Evolutionary conservation across 1,140 invertebrate genomes (phyloP).

Genomic region (Hydropsyche tenuis): DNA sequence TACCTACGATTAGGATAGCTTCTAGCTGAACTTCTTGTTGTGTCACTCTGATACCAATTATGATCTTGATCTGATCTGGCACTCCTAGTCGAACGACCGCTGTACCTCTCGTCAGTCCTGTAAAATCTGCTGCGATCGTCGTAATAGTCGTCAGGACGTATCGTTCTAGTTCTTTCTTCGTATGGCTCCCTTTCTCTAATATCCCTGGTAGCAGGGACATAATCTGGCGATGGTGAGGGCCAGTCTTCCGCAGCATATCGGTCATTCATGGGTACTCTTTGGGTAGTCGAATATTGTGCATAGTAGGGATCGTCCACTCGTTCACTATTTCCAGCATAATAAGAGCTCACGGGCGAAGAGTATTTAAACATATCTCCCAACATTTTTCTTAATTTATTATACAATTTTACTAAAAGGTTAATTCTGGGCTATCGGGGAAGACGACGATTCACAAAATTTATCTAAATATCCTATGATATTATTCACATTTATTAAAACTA

Average conservation of each 20-base stretch:
- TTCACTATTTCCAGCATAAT: constrained; percentile 47
- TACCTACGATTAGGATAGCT: constrained; percentile 35
- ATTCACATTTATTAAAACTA: constrained; percentile 13
- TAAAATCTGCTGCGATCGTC: constrained; percentile 47
- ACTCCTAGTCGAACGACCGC: constrained; percentile 45
- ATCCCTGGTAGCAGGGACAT: constrained; percentile 37
- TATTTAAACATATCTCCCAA: constrained; percentile 48
- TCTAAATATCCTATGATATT: constrained; percentile 3
- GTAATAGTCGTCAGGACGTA: constrained; percentile 49
- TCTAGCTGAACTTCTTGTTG: constrained; percentile 40
- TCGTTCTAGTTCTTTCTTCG: constrained; percentile 50
- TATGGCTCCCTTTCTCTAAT: constrained; percentile 42
- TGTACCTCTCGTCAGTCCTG: constrained; percentile 45
- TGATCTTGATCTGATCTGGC: constrained; percentile 46
- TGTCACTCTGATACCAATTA: constrained; percentile 47
- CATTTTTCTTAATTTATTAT: constrained; percentile 28
- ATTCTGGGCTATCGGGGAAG: constrained; percentile 27
- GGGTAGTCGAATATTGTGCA: constrained; percentile 40
- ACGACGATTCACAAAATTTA: constrained; percentile 38
- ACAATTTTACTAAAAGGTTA: not conserved
- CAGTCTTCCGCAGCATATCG: constrained; percentile 44
- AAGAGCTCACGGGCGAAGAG: constrained; percentile 46
- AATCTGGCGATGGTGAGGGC: constrained; percentile 45
- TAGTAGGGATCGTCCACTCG: constrained; percentile 46
- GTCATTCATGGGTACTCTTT: constrained; percentile 36